These are phyloP conservation scores for Crematogaster levior DNA, from an alignment of 2,888 invertebrate species.

Conservation along the genomic window DNA sequence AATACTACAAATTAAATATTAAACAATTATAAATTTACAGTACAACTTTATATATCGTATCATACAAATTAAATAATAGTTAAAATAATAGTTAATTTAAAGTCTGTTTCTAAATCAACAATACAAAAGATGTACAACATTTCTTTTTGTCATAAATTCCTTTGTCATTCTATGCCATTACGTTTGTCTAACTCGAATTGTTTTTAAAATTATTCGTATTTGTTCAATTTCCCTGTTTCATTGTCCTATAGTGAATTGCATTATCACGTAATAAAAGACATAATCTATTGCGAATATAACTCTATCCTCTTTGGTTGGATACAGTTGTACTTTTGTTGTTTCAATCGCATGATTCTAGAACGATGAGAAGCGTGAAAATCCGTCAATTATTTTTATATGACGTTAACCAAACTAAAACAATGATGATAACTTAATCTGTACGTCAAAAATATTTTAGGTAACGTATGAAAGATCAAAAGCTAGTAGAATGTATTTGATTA, in stretches of 20 bases:
- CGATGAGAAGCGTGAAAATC: not conserved
- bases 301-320: slow-evolving; percentile 70
- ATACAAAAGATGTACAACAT: slow-evolving; percentile 21
- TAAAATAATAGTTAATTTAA: slow-evolving; percentile 51
- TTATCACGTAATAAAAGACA: slow-evolving; percentile 26
- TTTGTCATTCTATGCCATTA: not conserved
- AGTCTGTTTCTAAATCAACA: slow-evolving; percentile 23
- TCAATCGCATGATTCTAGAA: slow-evolving; percentile 38
- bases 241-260: not conserved
- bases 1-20: slow-evolving; percentile 64
- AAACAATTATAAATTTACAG: slow-evolving; percentile 52
- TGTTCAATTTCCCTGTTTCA: slow-evolving; percentile 9
- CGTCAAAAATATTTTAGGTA: slow-evolving; percentile 52
- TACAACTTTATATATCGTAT: slow-evolving; percentile 32
- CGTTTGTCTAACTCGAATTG: slow-evolving; percentile 10
- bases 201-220: not conserved
- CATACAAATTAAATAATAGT: slow-evolving; percentile 38
- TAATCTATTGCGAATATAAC: slow-evolving; percentile 31
- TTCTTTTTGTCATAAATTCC: slow-evolving; percentile 9
- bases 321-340: slow-evolving; percentile 61
- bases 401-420: slow-evolving; percentile 12
- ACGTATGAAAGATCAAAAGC: slow-evolving; percentile 64
- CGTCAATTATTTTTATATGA: not conserved
- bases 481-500: slow-evolving; percentile 47
- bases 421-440: slow-evolving; percentile 50